Base-by-base conservation (phyloP, 1,140 invertebrate species). In the Pygmarrhopalites habei region DNA sequence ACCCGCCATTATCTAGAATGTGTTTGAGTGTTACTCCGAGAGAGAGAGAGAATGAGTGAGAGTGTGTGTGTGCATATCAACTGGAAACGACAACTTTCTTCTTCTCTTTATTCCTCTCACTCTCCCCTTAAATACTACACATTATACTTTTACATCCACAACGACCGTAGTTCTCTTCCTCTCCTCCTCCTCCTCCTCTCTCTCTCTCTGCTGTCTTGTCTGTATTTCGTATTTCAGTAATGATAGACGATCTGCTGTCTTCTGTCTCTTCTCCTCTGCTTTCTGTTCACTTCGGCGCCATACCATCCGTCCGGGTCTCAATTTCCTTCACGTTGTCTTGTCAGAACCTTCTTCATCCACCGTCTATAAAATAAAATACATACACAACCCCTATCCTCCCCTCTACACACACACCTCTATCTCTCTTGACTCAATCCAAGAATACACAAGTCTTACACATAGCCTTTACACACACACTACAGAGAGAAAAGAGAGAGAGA, bases 201-300 rank as follows among this genome's bases (percentile, higher is more conserved):
- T 35, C 32, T 35, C 32, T 35, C n/a, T n/a, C 14, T 46, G 19
- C 19, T 46, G n/a, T 35, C 32, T n/a, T 46, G 44, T 21, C 7
- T 5, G 47, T 53, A 23, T 25, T 19, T n/a, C 15, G 47, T 53
- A 23, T 25, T 19, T 49, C 39, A 26, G 29, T 64, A 64, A 64
- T 64, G 57, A 64, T 64, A 64, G 62, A 64, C 62, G 62, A 64
- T 64, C 62, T 64, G 46, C 55, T n/a, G 35, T 62, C 39, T 30
- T 29, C 23, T 52, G 10, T 25, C 49, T 52, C 23, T 3, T 52
- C 21, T 44, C 28, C 26, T 25, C 23, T 53, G 7, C 59, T 53
- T 59, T 64, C 53, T 64, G 30, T 49, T 58, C 35, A 19, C 57
- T 64, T 47, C 65, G 65, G 65, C 65, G 65, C 65, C 65, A 66